These are phyloP conservation scores for Neuroterus valhalla DNA, from an alignment of 1,140 invertebrate genomes.

Conservation along the genomic window DNA sequence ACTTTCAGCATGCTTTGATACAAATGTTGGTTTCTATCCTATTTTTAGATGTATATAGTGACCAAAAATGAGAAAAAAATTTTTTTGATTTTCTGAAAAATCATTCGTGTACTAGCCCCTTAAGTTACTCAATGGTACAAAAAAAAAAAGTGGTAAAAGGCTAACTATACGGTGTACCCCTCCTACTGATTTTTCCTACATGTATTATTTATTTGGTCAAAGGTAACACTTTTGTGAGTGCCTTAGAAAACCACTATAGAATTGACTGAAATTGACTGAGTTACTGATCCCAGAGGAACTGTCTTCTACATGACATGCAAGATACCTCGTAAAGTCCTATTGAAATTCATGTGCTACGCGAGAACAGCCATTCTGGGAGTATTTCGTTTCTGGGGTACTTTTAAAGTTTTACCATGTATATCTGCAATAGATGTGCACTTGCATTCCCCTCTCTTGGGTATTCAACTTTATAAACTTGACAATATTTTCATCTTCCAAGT, in stretches of 20 bases:
- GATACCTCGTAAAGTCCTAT: constrained; percentile 10
- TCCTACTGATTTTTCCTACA: too few relatives aligned
- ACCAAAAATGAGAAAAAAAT: too few relatives aligned
- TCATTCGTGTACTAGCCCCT: too few relatives aligned
- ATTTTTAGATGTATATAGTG: too few relatives aligned
- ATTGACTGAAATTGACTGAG: neutral
- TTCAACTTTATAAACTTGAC: neutral
- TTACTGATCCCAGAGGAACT: constrained; percentile 7
- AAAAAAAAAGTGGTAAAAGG: too few relatives aligned
- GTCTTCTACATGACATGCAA: neutral
- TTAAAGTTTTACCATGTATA: constrained; percentile 14
- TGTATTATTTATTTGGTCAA: neutral
- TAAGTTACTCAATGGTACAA: too few relatives aligned
- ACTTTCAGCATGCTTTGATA: too few relatives aligned
- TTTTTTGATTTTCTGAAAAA: too few relatives aligned
- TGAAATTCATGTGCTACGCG: neutral
- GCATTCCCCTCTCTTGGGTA: neutral
- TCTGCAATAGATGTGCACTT: neutral
- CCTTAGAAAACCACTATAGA: neutral
- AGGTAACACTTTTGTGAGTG: neutral
- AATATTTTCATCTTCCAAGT: neutral
- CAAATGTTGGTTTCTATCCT: too few relatives aligned
- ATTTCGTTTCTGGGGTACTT: constrained; percentile 6
- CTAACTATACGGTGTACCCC: too few relatives aligned
- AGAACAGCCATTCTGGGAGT: neutral